Conservation (phyloP, 1,140 invertebrate species). For the Ips nitidus region DNA sequence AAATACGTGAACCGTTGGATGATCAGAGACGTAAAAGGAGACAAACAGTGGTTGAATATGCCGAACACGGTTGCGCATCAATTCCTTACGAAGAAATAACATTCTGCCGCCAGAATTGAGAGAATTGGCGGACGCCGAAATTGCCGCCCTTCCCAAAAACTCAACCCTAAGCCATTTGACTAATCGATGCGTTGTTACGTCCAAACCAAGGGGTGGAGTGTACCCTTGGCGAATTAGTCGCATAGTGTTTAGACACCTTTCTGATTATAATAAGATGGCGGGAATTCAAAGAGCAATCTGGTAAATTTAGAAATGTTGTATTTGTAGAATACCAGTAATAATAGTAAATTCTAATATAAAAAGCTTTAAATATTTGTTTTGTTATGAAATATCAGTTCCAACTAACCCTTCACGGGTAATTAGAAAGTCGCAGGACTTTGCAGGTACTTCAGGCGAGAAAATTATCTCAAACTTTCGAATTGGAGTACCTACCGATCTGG, state of each 20-base stretch:
- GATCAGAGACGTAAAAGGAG: slow-evolving; percentile 79
- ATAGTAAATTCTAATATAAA: background rate
- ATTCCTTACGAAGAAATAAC: slow-evolving; percentile 76
- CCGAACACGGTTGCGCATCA: slow-evolving; percentile 70
- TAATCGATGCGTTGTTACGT: slow-evolving; percentile 78
- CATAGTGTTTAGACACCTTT: slow-evolving; percentile 83
- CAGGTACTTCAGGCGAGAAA: slow-evolving; percentile 53
- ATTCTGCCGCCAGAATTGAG: slow-evolving; percentile 78
- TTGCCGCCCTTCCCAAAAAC: slow-evolving; percentile 74
- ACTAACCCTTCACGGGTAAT: slow-evolving; percentile 11
- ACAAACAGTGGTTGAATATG: slow-evolving; percentile 69
- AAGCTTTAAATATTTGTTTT: background rate
- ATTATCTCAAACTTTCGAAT: slow-evolving; percentile 49
- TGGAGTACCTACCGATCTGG: slow-evolving; percentile 49
- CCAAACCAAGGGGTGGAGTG: slow-evolving; percentile 72
- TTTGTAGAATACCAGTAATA: background rate
- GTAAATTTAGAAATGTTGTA: slow-evolving; percentile 53
- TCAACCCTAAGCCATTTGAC: slow-evolving; percentile 65
- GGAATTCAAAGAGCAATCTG: slow-evolving; percentile 88
- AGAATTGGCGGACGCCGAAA: slow-evolving; percentile 73
- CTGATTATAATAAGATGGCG: slow-evolving; percentile 87
- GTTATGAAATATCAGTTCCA: background rate
- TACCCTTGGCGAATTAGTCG: slow-evolving; percentile 79
- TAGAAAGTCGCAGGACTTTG: slow-evolving; percentile 5
- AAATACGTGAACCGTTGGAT: slow-evolving; percentile 77